Conservation (phyloP, 2,888 invertebrate genomes). For the Andrena chrysosceles region DNA sequence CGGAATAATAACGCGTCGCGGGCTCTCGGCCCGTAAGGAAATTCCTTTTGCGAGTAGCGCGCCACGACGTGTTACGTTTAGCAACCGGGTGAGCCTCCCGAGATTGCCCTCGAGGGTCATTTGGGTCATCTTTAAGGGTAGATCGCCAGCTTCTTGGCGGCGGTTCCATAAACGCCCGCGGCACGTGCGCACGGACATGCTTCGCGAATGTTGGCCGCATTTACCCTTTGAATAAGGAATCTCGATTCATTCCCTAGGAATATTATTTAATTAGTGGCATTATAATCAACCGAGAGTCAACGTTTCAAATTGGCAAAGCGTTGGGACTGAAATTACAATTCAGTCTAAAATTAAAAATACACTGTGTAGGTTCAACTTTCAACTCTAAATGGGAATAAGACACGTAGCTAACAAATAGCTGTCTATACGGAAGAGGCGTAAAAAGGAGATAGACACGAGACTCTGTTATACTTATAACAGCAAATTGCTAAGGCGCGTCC, state of each 20-base stretch:
- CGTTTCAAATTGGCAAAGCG: too few species aligned
- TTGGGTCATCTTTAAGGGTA: constrained; percentile 54
- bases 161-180: constrained; percentile 43
- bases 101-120: constrained; percentile 41
- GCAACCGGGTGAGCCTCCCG: constrained; percentile 45
- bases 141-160: constrained; percentile 18
- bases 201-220: constrained; percentile 2
- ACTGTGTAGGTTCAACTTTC: not conserved
- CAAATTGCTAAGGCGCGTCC: constrained; percentile 20
- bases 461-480: constrained; percentile 1
- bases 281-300: too few species aligned
- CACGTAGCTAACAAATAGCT: not conserved
- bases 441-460: not conserved
- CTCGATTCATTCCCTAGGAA: too few species aligned
- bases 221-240: not conserved
- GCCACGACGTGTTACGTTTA: constrained; percentile 58
- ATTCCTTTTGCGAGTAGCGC: constrained; percentile 41
- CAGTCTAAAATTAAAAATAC: too few species aligned
- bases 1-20: constrained; percentile 55
- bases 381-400: not conserved
- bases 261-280: too few species aligned
- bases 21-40: constrained; percentile 26
- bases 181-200: not conserved
- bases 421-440: not conserved
- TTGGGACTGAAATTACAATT: too few species aligned